Evolutionary conservation across 2,888 invertebrate genomes (phyloP), one percentile per base, ranked within the genome.

Genomic region (Drosophila fungiperda): DNA sequence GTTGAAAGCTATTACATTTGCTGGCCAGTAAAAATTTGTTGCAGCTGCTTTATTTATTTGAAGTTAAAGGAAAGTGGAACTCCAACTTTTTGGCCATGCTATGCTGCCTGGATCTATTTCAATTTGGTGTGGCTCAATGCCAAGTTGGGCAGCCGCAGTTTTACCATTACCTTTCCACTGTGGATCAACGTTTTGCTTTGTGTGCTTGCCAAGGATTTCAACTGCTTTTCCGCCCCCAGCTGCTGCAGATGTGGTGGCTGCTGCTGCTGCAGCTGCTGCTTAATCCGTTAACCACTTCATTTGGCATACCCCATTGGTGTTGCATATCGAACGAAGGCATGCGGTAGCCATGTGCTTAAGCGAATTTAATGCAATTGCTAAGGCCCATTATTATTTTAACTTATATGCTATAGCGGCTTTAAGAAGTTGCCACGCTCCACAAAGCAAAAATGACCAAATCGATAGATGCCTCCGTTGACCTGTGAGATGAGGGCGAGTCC

Each of bases 51-150:
- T 83, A 81, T 75, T 77, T 89, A 75, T 65, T 74, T 83, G 87
- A 86, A 85, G 79, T 87, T 83, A 87, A 83, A 81, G 79, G 67
- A 73, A 53, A 55, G 29, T 26, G 55, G 20, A 42, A 63, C 54
- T 55, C 70, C 59, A 35, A 63, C 60, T 26, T 64, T 48, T 73
- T 60, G 74, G 80, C 80, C 75, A 78, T 68, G 64, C 45, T 75
- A 78, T 68, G 64, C 45, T 75, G 66, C 60, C 62, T 74, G 78
- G 77, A 67, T 73, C 73, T 81, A 78, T 85, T 87, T 85, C 86
- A 86, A 87, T 86, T 81, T 82, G 72, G 61, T 73, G 80, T 86
- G 86, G 86, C 89, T 53, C 77, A 69, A 57, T 84, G 87, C 87
- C 87, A 87, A 89, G 71, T 79, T 73, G 68, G 75, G 36, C 29